Evolutionary conservation across 2,888 invertebrate genomes (phyloP).

Genomic region (Tenthredo amoena): DNA sequence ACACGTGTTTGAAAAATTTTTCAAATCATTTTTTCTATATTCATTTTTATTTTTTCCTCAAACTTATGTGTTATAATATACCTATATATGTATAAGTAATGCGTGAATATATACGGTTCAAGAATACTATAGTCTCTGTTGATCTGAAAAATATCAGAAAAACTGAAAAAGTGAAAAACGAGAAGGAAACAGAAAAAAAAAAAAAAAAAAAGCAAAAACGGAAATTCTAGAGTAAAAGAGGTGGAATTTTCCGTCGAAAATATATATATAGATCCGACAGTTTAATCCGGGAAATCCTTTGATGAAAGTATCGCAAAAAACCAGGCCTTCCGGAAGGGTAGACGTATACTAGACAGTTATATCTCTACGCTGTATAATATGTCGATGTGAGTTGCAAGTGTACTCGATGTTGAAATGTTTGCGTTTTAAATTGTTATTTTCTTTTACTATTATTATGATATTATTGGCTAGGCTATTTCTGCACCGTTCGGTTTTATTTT

Average conservation of each 20-base stretch:
- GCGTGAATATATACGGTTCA: neutral
- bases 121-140: neutral
- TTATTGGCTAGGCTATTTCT: neutral
- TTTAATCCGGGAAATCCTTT: conserved; percentile 38
- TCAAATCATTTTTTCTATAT: too few species aligned
- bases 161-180: too few species aligned
- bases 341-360: conserved; percentile 10
- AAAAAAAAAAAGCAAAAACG: neutral
- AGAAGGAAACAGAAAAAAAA: neutral
- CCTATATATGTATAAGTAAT: neutral
- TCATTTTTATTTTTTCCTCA: too few species aligned
- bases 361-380: neutral
- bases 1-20: too few species aligned
- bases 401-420: neutral
- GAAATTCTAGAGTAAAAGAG: neutral
- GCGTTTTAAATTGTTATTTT: conserved; percentile 1
- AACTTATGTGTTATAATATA: neutral
- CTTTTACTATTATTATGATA: neutral
- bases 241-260: conserved; percentile 42
- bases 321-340: conserved; percentile 25
- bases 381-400: neutral
- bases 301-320: conserved; percentile 9
- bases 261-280: conserved; percentile 31
- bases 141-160: neutral
- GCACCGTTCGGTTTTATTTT: neutral